These are phyloP conservation scores for Enteromius radiatus DNA, from an alignment of 2,797 vertebrate species.

Conservation along the genomic window DNA sequence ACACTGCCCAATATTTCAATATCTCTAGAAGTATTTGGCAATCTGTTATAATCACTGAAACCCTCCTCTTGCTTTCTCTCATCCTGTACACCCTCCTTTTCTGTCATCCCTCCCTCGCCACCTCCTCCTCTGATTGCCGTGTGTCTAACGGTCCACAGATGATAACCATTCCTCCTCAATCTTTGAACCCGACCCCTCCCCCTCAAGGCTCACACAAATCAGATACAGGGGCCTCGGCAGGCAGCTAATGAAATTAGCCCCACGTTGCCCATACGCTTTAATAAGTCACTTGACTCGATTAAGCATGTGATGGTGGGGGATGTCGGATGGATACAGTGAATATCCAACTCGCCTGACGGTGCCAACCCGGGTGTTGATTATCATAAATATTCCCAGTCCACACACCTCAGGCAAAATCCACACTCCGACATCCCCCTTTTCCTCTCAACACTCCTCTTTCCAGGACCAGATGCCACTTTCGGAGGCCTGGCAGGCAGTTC, in stretches of 20 bases:
- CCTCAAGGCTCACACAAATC: constrained; percentile 70
- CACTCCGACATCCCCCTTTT: constrained; percentile 51
- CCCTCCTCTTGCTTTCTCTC: constrained; percentile 39
- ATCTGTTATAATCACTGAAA: constrained; percentile 53
- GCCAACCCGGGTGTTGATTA: constrained; percentile 83
- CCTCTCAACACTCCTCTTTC: constrained; percentile 9
- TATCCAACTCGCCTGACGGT: constrained; percentile 80
- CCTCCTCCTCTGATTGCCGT: constrained; percentile 70
- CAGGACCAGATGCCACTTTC: constrained; percentile 57
- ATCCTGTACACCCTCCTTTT: constrained; percentile 59
- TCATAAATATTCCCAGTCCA: constrained; percentile 82
- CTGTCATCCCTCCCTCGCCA: constrained; percentile 18
- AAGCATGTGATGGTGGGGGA: constrained; percentile 68
- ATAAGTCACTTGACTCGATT: constrained; percentile 89
- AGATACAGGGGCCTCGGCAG: constrained; percentile 69
- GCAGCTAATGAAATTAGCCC: constrained; percentile 83
- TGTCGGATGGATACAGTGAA: constrained; percentile 59
- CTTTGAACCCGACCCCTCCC: constrained; percentile 44
- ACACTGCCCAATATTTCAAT: background rate
- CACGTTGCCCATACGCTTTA: constrained; percentile 84
- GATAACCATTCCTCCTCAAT: constrained; percentile 59
- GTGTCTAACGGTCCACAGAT: constrained; percentile 71
- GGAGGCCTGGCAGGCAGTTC: constrained; percentile 38
- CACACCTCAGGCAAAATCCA: constrained; percentile 63
- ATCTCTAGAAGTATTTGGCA: constrained; percentile 44